Percentiles rank a stretch among this genome's conserved stretches.
Evolutionary conservation across 2,888 invertebrate species (phyloP).

Genomic region (Hyposoter didymator): DNA sequence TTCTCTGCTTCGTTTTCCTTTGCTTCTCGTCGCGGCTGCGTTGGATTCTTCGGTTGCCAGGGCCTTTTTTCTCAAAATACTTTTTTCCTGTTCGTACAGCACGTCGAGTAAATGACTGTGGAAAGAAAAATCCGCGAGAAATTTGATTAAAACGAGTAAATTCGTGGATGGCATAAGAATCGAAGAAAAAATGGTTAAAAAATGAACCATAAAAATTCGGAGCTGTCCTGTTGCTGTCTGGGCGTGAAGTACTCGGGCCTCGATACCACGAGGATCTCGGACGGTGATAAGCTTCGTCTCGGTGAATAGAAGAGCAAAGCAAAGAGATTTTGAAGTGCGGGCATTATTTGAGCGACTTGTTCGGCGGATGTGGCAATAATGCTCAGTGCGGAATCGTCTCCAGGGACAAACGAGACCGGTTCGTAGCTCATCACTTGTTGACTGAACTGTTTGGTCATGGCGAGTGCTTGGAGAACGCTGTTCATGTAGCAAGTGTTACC

Average conservation of each 20-base stretch:
- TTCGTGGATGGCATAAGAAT: neutral
- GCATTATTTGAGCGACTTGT: constrained; percentile 82
- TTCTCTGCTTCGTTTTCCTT: constrained; percentile 70
- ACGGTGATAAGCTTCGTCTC: constrained; percentile 89
- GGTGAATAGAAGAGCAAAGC: constrained; percentile 90
- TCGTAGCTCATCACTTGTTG: constrained; percentile 86
- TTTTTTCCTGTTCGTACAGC: constrained; percentile 90
- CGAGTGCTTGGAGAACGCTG: constrained; percentile 93
- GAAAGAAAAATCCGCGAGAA: constrained; percentile 39
- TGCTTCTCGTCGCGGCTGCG: constrained; percentile 75
- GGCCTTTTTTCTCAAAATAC: constrained; percentile 70
- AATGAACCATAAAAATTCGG: constrained; percentile 91
- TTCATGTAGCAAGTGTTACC: constrained; percentile 97
- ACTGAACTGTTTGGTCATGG: constrained; percentile 92
- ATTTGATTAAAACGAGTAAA: neutral
- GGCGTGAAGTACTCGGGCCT: constrained; percentile 91
- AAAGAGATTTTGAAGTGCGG: constrained; percentile 90
- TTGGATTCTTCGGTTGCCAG: constrained; percentile 67
- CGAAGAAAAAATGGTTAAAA: neutral
- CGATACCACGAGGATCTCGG: constrained; percentile 89
- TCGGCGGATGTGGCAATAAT: constrained; percentile 49
- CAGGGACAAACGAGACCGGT: constrained; percentile 56
- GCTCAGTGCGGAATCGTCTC: constrained; percentile 51
- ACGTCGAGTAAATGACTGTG: constrained; percentile 88
- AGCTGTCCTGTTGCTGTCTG: constrained; percentile 94